These are phyloP conservation scores for Melipona bicolor DNA, from an alignment of 2,888 invertebrate species.

Conservation along the genomic window DNA sequence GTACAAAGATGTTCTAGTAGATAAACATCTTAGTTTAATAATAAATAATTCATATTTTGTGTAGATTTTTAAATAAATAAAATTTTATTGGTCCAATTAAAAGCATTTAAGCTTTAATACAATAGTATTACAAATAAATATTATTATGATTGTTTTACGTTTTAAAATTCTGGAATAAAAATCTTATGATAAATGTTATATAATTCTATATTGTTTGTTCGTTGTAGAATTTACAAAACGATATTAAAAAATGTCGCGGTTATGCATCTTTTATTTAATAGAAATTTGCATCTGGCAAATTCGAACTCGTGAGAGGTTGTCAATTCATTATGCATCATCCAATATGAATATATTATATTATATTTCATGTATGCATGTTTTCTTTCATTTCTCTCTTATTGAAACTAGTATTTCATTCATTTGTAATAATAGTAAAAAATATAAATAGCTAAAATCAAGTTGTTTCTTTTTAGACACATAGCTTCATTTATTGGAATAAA, in stretches of 20 bases:
- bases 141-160: not conserved
- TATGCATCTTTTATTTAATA: conserved; percentile 40
- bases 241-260: not conserved
- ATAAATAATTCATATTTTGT: not conserved
- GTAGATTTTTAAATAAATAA: conserved; percentile 6
- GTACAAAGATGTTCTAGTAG: not conserved
- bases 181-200: not conserved
- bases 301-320: conserved; percentile 34
- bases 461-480: not conserved
- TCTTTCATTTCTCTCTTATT: no score
- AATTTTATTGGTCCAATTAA: not conserved
- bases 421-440: not conserved
- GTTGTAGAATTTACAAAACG: not conserved
- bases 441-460: not conserved
- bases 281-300: conserved; percentile 37
- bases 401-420: not conserved
- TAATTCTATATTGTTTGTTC: not conserved
- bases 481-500: not conserved
- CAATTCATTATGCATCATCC: not conserved
- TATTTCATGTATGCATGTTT: not conserved
- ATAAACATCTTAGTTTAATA: not conserved
- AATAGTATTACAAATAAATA: not conserved
- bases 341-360: not conserved
- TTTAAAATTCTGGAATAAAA: not conserved
- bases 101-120: not conserved